These are phyloP conservation scores for Huso huso DNA, from an alignment of 2,797 vertebrate genomes.

Conservation along the genomic window DNA sequence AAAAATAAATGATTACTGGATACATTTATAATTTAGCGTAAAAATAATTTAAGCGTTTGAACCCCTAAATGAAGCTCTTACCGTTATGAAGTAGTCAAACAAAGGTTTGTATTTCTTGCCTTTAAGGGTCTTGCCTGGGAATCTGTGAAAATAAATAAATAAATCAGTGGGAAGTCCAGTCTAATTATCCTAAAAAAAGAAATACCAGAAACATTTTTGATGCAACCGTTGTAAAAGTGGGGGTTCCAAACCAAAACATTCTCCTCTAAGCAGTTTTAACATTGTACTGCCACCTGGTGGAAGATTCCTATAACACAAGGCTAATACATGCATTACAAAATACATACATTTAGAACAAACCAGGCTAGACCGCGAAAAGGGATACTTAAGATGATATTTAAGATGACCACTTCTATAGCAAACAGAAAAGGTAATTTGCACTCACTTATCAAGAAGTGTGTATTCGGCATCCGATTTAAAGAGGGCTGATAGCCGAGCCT, in stretches of 20 bases:
- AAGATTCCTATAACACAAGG: too few species aligned
- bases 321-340: too few species aligned
- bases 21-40: too few species aligned
- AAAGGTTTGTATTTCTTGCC: constrained; percentile 89
- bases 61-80: constrained; percentile 38
- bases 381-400: too few species aligned
- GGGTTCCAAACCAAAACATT: not conserved
- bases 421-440: constrained; percentile 20
- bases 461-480: constrained; percentile 86
- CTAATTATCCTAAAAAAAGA: not conserved
- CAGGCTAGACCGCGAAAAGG: too few species aligned
- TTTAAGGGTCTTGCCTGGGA: constrained; percentile 79
- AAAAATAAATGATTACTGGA: constrained; percentile 4
- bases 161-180: constrained; percentile 1
- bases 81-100: constrained; percentile 88
- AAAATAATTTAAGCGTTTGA: not conserved
- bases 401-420: too few species aligned
- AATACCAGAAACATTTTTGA: too few species aligned
- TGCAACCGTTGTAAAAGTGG: too few species aligned
- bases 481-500: constrained; percentile 81
- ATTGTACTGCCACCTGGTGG: too few species aligned
- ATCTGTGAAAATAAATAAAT: constrained; percentile 56
- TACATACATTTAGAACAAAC: too few species aligned
- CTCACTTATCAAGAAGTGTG: constrained; percentile 82
- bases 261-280: too few species aligned